Conservation (phyloP, 1,140 invertebrate species). For the Lepidurus arcticus region DNA sequence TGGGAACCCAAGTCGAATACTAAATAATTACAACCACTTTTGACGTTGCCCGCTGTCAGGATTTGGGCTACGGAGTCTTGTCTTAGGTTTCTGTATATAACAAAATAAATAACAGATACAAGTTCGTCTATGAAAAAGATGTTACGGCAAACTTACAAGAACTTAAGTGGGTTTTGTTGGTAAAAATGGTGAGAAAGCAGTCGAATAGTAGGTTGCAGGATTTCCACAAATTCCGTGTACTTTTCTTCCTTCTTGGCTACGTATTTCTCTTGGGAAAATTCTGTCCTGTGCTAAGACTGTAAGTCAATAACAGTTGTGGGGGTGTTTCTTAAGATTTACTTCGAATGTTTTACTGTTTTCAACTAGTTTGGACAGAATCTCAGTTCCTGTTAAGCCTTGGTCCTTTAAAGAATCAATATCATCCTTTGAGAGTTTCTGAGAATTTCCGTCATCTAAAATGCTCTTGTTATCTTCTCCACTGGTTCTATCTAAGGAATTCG, state of each 20-base stretch:
- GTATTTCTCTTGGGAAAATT: conserved; percentile 90
- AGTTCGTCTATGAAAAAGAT: not conserved
- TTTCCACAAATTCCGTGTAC: conserved; percentile 71
- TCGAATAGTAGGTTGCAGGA: conserved; percentile 66
- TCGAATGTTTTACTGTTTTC: conserved; percentile 78
- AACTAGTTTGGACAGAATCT: conserved; percentile 79
- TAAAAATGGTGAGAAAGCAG: conserved; percentile 72
- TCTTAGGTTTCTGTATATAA: conserved; percentile 54
- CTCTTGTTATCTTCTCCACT: conserved; percentile 74
- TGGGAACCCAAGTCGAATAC: conserved; percentile 80
- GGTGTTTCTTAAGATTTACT: not conserved
- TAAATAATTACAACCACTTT: conserved; percentile 67
- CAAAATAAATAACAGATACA: conserved; percentile 26
- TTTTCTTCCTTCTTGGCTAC: conserved; percentile 89
- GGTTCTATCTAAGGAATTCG: conserved; percentile 43
- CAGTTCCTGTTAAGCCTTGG: conserved; percentile 64
- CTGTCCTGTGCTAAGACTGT: conserved; percentile 67
- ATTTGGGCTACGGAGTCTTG: conserved; percentile 83
- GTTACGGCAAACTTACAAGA: conserved; percentile 51
- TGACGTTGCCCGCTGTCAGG: conserved; percentile 70
- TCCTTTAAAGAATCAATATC: conserved; percentile 73
- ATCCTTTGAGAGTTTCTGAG: conserved; percentile 73
- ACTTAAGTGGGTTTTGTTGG: conserved; percentile 64
- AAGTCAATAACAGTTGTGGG: not conserved
- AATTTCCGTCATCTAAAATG: conserved; percentile 73